Base-by-base conservation (phyloP, 1,140 invertebrate species). In the Drosophila navojoa region DNA sequence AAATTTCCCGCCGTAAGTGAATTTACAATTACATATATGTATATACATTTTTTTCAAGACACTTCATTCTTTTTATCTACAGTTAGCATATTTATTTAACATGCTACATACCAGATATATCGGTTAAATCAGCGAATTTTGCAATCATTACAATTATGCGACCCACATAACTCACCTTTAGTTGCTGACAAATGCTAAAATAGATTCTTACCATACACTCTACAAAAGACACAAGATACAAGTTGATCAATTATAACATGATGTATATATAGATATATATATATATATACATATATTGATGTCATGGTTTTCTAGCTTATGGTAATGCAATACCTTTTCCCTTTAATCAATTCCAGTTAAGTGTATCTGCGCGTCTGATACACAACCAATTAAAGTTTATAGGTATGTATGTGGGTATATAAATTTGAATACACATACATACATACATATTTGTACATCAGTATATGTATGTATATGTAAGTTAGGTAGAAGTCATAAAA, bases 101-200 rank as follows among this genome's bases (percentile, higher is more conserved):
- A 62, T 52, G 25, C n/a, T 11, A 67, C n/a, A 71, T 59, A 16
- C 53, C 16, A 4, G n/a, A 11, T 27, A 45, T 52, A 15, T 27
- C 53, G 3, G 69, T 27, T 29, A 13, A 38, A 27, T 71, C 62
- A 59, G 62, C 62, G 38, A 9, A 15, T 27, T 53, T 40, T 29
- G 11, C 35, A 45, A 58, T 66, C 50, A 50, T 10, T 47, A 55
- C 50, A 54, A 22, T 27, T 45, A 32, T 69, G 57, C 13, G 13
- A 40, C 54, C 35, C 11, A 47, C 32, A 52, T 49, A 25, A 35
- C 27, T 47, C 27, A 42, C 1, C n/a, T 42, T 35, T 9, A 60
- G 1, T 1, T 60, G 69, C 62, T 71, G 69, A 71, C 54, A 53
- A 45, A 38, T 71, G 54, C 50, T 19, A 58, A 58, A 58, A 38